Percentiles rank a stretch among this genome's conserved stretches.
Conservation (phyloP, 1,140 invertebrate genomes). For the Aplysia californica region DNA sequence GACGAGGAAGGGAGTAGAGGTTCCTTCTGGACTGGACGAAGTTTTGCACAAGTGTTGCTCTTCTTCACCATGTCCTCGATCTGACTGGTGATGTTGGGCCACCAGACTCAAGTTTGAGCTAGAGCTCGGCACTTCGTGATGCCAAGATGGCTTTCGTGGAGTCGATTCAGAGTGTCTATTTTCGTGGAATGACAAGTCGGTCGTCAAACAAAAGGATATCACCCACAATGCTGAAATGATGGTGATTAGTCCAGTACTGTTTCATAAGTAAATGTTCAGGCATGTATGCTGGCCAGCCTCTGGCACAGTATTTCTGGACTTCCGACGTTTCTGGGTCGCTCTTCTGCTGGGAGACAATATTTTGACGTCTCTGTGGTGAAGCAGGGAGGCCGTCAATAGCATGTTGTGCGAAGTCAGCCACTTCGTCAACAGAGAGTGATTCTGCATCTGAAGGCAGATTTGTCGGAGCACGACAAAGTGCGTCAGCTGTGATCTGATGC, state of each 20-base stretch:
- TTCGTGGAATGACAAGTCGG: background rate
- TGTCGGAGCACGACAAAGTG: background rate
- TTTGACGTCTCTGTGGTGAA: background rate
- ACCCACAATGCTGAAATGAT: background rate
- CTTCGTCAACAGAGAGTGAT: background rate
- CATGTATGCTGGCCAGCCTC: background rate
- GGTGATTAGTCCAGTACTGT: background rate
- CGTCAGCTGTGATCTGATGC: background rate
- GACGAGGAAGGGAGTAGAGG: too few relatives aligned
- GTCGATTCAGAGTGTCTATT: background rate
- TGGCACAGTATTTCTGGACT: background rate
- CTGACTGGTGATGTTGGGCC: background rate
- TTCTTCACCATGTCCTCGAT: background rate
- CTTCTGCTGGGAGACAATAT: background rate
- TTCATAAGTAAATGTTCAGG: background rate
- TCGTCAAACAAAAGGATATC: background rate
- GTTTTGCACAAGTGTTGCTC: background rate
- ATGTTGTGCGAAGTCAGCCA: background rate
- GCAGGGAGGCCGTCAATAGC: conserved; percentile 26
- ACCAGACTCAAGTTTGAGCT: background rate
- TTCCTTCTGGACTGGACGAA: background rate
- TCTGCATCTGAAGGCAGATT: background rate
- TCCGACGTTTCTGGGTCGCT: background rate
- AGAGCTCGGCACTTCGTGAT: background rate
- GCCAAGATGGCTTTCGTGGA: background rate